Evolutionary conservation across 2,113 vertebrate genomes (phyloP).

Genomic region (Sebastes schlegelii): DNA sequence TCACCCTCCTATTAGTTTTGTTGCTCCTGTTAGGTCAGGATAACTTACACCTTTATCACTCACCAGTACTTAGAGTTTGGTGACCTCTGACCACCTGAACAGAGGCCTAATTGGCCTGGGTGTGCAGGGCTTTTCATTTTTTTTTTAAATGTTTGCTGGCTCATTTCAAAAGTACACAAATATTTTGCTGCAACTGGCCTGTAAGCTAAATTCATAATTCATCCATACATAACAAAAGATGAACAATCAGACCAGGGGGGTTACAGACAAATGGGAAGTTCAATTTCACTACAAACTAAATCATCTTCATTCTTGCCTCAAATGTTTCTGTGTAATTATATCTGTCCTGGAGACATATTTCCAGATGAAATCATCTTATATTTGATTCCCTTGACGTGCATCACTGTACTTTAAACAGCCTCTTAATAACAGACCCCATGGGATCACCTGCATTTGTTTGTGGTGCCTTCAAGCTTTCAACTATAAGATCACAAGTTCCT

Average conservation of each 20-base stretch:
- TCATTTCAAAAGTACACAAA: background rate
- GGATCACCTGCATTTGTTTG: background rate
- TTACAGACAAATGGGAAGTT: background rate
- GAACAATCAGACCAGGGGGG: background rate
- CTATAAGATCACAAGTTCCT: background rate
- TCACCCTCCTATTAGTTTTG: background rate
- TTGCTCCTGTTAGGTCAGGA: background rate
- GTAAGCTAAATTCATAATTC: background rate
- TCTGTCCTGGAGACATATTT: background rate
- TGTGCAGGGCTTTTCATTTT: background rate
- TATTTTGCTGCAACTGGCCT: background rate
- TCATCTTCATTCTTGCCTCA: background rate
- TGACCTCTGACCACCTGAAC: background rate
- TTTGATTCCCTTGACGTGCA: background rate
- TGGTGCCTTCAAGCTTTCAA: background rate
- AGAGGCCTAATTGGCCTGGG: background rate
- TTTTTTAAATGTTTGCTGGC: background rate
- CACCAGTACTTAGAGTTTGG: background rate
- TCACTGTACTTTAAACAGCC: background rate
- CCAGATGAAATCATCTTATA: background rate
- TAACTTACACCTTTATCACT: background rate
- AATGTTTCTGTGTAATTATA: background rate
- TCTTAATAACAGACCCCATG: background rate
- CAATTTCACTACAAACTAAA: background rate
- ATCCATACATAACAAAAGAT: background rate